Evolutionary conservation across 1,140 invertebrate genomes (phyloP).

Genomic region (Archivesica marissinica): DNA sequence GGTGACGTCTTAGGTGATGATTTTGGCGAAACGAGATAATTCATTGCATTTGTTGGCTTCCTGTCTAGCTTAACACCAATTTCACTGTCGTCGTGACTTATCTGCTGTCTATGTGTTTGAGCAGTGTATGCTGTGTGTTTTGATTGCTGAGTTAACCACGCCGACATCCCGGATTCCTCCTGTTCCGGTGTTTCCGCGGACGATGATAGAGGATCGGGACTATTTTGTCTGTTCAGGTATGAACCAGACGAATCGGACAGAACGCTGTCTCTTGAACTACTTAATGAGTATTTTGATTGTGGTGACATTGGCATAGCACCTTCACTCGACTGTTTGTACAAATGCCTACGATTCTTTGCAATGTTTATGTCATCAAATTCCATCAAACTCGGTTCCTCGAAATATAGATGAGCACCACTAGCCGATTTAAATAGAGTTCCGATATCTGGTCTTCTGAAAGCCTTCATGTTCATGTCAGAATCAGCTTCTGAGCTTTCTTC

Average conservation of each 20-base stretch:
- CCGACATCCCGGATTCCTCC: slow-evolving; percentile 55
- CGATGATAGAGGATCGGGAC: slow-evolving; percentile 65
- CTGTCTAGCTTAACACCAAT: slow-evolving; percentile 59
- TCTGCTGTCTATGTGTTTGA: slow-evolving; percentile 16
- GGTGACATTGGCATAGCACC: slow-evolving; percentile 76
- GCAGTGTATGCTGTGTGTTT: slow-evolving; percentile 31
- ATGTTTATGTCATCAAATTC: slow-evolving; percentile 43
- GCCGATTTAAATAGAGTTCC: slow-evolving; percentile 73
- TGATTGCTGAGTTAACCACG: slow-evolving; percentile 46
- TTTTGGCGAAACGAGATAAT: slow-evolving; percentile 68
- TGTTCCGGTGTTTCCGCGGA: slow-evolving; percentile 67
- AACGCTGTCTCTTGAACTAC: slow-evolving; percentile 76
- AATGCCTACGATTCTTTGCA: slow-evolving; percentile 9
- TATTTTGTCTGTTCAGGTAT: slow-evolving; percentile 67
- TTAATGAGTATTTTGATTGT: slow-evolving; percentile 73
- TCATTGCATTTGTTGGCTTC: slow-evolving; percentile 61
- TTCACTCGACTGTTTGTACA: slow-evolving; percentile 64
- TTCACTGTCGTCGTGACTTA: slow-evolving; percentile 67
- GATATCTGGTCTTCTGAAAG: slow-evolving; percentile 51
- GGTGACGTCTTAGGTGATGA: slow-evolving; percentile 69
- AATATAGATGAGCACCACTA: slow-evolving; percentile 78
- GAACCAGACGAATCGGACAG: slow-evolving; percentile 70
- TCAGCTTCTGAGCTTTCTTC: slow-evolving; percentile 67
- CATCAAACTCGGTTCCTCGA: slow-evolving; percentile 64
- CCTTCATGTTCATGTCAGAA: slow-evolving; percentile 43